Conservation (phyloP, 1,140 invertebrate species). For the Diorhabda elongata region DNA sequence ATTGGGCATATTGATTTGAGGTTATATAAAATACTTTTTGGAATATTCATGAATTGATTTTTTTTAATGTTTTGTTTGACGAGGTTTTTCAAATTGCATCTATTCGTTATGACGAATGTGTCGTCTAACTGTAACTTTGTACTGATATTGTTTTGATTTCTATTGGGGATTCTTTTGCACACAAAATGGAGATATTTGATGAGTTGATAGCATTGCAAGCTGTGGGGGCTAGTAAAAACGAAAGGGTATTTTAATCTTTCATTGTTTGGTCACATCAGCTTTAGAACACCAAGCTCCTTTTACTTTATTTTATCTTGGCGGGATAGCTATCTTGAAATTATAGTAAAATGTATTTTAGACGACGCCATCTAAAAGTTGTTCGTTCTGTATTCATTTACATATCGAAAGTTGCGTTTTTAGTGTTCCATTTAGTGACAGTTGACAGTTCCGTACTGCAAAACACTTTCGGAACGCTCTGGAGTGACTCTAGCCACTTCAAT, state of each 20-base stretch:
- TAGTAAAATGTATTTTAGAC: no score
- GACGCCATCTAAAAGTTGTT: no score
- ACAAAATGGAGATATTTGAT: no score
- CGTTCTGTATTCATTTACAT: no score
- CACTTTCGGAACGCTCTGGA: no score
- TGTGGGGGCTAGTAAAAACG: not conserved
- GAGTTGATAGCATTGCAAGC: not conserved
- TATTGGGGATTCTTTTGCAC: no score
- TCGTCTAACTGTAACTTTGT: not conserved
- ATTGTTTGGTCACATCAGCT: not conserved
- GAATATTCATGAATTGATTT: conserved; percentile 32
- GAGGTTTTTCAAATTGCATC: conserved; percentile 4
- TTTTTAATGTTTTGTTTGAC: conserved; percentile 14
- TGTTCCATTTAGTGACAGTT: no score
- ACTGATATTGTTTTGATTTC: not conserved
- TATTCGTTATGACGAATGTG: not conserved
- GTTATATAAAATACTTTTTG: conserved; percentile 28
- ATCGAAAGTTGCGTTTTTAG: no score
- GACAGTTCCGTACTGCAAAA: no score
- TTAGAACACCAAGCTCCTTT: no score
- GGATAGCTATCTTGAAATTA: no score
- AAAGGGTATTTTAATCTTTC: not conserved
- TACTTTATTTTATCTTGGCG: not conserved
- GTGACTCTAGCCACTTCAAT: no score
- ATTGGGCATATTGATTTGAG: conserved; percentile 47